Conservation (phyloP, 2,888 invertebrate species). For the Phytoseiulus persimilis region DNA sequence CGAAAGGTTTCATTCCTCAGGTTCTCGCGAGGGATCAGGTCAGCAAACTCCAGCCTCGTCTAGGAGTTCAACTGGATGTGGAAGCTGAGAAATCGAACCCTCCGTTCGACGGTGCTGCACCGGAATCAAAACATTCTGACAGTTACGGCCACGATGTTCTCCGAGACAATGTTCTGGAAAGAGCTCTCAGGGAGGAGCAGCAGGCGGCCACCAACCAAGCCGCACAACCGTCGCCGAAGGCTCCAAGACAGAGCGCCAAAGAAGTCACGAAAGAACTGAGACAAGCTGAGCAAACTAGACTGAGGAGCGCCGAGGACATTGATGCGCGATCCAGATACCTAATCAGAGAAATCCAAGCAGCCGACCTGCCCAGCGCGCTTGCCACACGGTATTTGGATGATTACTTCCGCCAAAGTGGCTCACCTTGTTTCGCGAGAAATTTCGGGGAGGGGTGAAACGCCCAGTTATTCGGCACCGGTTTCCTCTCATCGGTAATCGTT, state of each 20-base stretch:
- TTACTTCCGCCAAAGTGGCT: too few relatives aligned
- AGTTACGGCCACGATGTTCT: slow-evolving; percentile 21
- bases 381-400: not conserved
- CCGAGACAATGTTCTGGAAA: slow-evolving; percentile 17
- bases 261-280: not conserved
- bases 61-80: slow-evolving; percentile 18
- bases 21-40: not conserved
- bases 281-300: not conserved
- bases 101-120: not conserved
- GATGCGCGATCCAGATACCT: slow-evolving; percentile 30
- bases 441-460: too few relatives aligned
- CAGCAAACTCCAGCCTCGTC: slow-evolving; percentile 24
- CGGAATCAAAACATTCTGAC: not conserved
- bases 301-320: slow-evolving; percentile 11
- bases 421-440: too few relatives aligned
- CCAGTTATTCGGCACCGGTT: too few relatives aligned
- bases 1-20: not conserved
- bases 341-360: slow-evolving; percentile 9
- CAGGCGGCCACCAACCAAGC: not conserved
- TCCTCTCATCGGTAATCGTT: too few relatives aligned
- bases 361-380: not conserved
- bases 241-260: not conserved
- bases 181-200: slow-evolving; percentile 17
- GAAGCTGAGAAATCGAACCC: not conserved
- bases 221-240: not conserved